phyloP scores from a whole-genome alignment of 2,888 invertebrate species.

The Cephus pygmeus region DNA sequence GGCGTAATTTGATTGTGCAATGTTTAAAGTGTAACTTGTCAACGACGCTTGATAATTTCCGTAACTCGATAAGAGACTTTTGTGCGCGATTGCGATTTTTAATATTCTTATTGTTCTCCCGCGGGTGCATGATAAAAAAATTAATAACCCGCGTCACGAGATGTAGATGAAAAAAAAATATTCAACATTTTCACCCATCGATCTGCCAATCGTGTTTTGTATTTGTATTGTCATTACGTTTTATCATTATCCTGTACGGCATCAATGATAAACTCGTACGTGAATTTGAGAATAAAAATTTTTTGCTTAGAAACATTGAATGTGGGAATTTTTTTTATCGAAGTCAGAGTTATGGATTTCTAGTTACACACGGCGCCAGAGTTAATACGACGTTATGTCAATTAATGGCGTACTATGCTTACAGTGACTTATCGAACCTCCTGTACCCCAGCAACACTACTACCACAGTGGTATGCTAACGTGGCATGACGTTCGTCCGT shows the following conservation, averaged over 20 bases:
- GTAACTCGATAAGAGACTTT: not conserved
- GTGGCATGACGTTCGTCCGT: slow-evolving; percentile 45
- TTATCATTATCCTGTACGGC: not conserved
- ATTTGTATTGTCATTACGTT: too few species aligned
- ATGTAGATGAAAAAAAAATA: not conserved
- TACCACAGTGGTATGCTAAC: slow-evolving; percentile 32
- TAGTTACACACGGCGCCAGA: not conserved
- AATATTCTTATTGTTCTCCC: not conserved
- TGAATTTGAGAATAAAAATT: too few species aligned
- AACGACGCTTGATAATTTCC: not conserved
- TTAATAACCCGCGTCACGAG: not conserved
- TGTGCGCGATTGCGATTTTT: not conserved
- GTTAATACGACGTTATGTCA: not conserved
- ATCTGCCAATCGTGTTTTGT: too few species aligned
- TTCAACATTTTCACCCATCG: not conserved
- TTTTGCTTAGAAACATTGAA: too few species aligned
- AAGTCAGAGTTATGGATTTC: not conserved
- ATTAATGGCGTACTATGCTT: not conserved
- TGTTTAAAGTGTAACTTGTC: not conserved
- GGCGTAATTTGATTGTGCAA: not conserved
- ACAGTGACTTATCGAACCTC: not conserved
- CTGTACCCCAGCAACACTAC: not conserved
- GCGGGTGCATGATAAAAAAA: not conserved
- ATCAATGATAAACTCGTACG: not conserved
- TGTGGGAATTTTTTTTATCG: too few species aligned